phyloP scores from a whole-genome alignment of 2,888 invertebrate genomes.

The Phania funesta region DNA sequence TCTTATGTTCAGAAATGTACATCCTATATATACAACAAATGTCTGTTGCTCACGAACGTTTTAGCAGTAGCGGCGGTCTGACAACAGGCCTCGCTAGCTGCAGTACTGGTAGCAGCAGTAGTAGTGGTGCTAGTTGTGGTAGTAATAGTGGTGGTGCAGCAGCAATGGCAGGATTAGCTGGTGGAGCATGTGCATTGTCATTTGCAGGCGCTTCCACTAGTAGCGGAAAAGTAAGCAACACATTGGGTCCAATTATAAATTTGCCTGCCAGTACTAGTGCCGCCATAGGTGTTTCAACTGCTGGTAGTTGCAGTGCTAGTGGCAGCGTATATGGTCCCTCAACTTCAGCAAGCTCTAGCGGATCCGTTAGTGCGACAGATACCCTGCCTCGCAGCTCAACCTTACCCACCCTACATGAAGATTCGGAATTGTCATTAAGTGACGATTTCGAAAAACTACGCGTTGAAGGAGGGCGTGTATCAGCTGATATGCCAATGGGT shows the following conservation, averaged over 20 bases:
- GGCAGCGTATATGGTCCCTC: constrained; percentile 80
- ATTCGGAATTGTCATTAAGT: constrained; percentile 85
- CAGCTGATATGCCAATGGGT: constrained; percentile 82
- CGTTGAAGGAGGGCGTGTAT: constrained; percentile 75
- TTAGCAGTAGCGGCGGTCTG: constrained; percentile 73
- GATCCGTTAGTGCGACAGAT: constrained; percentile 80
- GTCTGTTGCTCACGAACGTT: constrained; percentile 81
- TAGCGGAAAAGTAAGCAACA: constrained; percentile 70
- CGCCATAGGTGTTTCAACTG: constrained; percentile 68
- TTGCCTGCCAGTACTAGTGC: constrained; percentile 69
- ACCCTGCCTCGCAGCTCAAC: constrained; percentile 82
- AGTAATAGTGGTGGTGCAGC: constrained; percentile 71
- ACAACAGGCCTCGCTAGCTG: constrained; percentile 68
- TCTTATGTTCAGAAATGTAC: constrained; percentile 95
- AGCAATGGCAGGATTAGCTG: constrained; percentile 64
- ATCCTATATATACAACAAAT: constrained; percentile 89
- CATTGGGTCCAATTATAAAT: constrained; percentile 74
- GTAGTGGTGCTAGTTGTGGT: constrained; percentile 74
- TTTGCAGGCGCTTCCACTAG: constrained; percentile 60
- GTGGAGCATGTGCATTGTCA: constrained; percentile 62
- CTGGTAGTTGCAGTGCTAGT: constrained; percentile 78
- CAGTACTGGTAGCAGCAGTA: constrained; percentile 73
- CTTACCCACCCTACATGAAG: constrained; percentile 93
- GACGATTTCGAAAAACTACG: constrained; percentile 79
- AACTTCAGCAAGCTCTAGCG: constrained; percentile 80